Evolutionary conservation across 1,140 invertebrate genomes (phyloP), one percentile per base, ranked within the genome.

Genomic region (Drosophila melanica): DNA sequence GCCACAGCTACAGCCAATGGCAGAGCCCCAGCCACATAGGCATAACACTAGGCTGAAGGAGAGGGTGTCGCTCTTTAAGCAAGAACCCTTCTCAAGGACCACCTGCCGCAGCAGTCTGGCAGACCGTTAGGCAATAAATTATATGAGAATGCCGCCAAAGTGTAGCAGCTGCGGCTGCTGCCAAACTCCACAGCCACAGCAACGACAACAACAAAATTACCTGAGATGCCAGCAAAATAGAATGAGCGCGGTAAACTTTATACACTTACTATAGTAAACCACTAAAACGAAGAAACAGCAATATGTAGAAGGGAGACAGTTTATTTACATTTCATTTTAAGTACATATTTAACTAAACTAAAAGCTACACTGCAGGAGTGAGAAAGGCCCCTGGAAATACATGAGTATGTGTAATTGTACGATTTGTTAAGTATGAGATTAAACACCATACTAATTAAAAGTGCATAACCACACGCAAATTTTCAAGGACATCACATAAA

Each of bases 101-200:
- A 55, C 54, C 55, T 72, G 54, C 54, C 41, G 55, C 69, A 62
- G 59, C 64, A 79, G 74, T 47, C 74, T 70, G 60, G 60, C 67
- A 62, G 60, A 45, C 67, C 47, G 74, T 45, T 65, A 66, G 70
- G 84, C 77, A 87, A 87, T 87, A 87, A 87, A 87, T 87, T 87
- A 87, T 89, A 87, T 79, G 79, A 87, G 82, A 87, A 82, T 77
- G 84, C 84, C 84, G 79, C 84, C 73, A 89, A 87, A 87, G 84
- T 84, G 77, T 79, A 87, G 77, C 84, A 87, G 84, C 84, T 87
- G 84, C 70, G 82, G 79, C 78, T 76, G 67, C 62, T 58, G 71
- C 80, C 75, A 69, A 77, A 71, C 69, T 74, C 64, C 58, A 47
- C 30, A 47, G 23, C 60, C 53, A 30, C 50, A 64, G 33, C 47